Base-by-base conservation (phyloP, 2,797 vertebrate species). In the Rhinatrema bivittatum region DNA sequence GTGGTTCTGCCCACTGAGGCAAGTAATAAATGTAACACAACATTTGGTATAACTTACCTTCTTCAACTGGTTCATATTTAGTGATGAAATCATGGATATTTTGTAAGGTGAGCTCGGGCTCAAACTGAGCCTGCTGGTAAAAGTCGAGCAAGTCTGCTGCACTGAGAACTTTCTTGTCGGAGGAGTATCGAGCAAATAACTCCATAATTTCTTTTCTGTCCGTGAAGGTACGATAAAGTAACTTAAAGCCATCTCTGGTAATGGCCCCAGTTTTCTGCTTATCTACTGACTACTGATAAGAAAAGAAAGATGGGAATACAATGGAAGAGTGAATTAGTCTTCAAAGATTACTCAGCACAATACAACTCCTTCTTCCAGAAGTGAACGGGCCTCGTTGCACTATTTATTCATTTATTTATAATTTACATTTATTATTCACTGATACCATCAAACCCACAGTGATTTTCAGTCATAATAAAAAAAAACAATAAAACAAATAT, bases 31-130 rank as follows among this genome's bases (percentile, higher is more conserved):
- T n/a, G n/a, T n/a, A n/a, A n/a, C n/a, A n/a, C n/a, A n/a, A n/a
- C n/a, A n/a, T n/a, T n/a, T n/a, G 21, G 54, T 35, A 14, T 10
- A 16, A 20, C 68, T 46, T 80, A 93, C 91, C 85, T 65, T 82
- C 78, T 39, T 81, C 71, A 9, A 90, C 67, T 27, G 88, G 88
- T 43, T 95, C 90, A 43, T 86, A 82, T 71, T 65, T 86, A 32
- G 84, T 41, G 60, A 91, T 91, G 48, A 90, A 55, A 31, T 57
- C 60, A 30, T 60, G 68, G 5, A 56, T 75, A 11, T 29, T 60
- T 17, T 18, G 52, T 37, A 64, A 29, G 39, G 21, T 45, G 11
- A 46, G 68, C 6, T 65, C 21, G 18, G 52, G 10, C 50, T 72
- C 51, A 64, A 60, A 61, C 53, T 91, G 89, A 20, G 88, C 85